Conservation (phyloP, 2,797 vertebrate genomes). For the Pseudotriccus pelzelni region DNA sequence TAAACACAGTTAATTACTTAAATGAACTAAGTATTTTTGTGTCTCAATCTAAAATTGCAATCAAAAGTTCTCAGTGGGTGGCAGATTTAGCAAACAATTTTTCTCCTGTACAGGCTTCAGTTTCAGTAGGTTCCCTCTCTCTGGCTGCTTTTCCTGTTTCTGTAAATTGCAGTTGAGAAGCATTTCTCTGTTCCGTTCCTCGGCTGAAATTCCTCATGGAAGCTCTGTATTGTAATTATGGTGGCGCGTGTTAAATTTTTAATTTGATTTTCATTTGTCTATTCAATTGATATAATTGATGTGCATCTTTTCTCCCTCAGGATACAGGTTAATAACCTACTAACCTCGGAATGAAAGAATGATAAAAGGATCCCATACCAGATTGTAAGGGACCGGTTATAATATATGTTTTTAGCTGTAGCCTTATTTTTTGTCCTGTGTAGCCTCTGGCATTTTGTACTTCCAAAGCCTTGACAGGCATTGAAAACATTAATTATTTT, state of each 20-base stretch:
- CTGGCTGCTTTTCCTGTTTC: neutral
- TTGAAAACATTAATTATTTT: slow-evolving; percentile 61
- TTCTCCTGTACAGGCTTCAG: neutral
- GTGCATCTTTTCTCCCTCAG: slow-evolving; percentile 40
- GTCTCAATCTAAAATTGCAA: slow-evolving; percentile 23
- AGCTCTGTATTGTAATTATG: slow-evolving; percentile 42
- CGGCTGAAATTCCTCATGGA: slow-evolving; percentile 43
- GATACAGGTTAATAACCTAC: slow-evolving; percentile 70
- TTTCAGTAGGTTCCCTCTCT: neutral
- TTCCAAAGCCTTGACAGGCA: slow-evolving; percentile 18
- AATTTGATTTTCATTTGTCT: slow-evolving; percentile 75
- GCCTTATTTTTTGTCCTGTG: slow-evolving; percentile 35
- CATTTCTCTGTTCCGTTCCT: neutral
- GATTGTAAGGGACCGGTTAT: slow-evolving; percentile 55
- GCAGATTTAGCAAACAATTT: neutral
- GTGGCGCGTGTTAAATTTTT: slow-evolving; percentile 66
- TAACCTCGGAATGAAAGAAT: slow-evolving; percentile 63
- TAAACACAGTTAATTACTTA: slow-evolving; percentile 49
- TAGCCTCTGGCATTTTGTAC: slow-evolving; percentile 22
- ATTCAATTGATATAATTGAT: slow-evolving; percentile 69
- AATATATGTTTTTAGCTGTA: slow-evolving; percentile 47
- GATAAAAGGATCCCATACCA: slow-evolving; percentile 55
- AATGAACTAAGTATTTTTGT: slow-evolving; percentile 17
- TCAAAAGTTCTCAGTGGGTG: slow-evolving; percentile 46
- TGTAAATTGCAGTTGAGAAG: slow-evolving; percentile 27